Conservation (phyloP, 2,797 vertebrate genomes). For the Streptopelia turtur region DNA sequence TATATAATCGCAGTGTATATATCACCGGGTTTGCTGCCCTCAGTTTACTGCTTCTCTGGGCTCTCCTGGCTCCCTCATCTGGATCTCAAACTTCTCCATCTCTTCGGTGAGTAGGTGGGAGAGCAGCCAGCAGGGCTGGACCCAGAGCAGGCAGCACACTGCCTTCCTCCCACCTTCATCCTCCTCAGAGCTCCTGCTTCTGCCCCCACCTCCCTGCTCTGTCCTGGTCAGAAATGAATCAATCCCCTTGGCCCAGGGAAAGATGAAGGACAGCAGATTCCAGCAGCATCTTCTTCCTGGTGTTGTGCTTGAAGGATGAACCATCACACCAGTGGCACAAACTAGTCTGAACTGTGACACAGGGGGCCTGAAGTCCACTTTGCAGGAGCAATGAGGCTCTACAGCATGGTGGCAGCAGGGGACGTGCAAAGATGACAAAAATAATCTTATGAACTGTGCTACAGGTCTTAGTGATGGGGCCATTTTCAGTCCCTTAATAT, state of each 20-base stretch:
- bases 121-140: neutral
- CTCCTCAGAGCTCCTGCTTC: neutral
- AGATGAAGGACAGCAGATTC: neutral
- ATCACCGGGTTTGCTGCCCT: neutral
- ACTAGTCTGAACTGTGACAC: rapidly evolving
- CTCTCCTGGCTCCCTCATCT: neutral
- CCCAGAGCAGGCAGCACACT: neutral
- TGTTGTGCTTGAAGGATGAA: rapidly evolving
- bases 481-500: neutral
- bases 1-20: neutral
- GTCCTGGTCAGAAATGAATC: neutral
- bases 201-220: neutral
- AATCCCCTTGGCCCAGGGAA: neutral
- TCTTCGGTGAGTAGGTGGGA: neutral
- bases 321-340: neutral
- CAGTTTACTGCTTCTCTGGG: neutral
- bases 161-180: neutral
- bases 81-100: neutral
- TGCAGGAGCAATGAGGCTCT: neutral
- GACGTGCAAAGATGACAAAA: neutral
- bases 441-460: neutral
- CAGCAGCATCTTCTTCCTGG: neutral
- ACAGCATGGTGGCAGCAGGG: rapidly evolving
- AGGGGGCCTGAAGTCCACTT: neutral
- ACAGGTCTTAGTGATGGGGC: neutral